Conservation (phyloP, 2,113 vertebrate species). For the Prietella phreatophila region DNA sequence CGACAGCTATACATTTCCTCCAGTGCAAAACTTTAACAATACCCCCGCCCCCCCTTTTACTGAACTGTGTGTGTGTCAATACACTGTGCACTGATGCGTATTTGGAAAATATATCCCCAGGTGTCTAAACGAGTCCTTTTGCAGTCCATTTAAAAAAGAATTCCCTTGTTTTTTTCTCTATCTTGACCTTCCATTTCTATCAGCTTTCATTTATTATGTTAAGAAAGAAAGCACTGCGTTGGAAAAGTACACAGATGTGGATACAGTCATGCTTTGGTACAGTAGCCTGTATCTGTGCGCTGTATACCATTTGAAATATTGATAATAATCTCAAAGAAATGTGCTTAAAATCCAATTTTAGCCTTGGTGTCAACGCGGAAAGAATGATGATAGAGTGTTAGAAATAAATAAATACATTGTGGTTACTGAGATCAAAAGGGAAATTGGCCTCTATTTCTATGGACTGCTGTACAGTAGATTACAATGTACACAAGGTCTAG, state of each 20-base stretch:
- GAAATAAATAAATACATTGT: background rate
- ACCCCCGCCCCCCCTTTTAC: background rate
- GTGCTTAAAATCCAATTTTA: conserved; percentile 31
- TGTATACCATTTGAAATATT: background rate
- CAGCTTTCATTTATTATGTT: conserved; percentile 8
- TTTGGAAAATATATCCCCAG: conserved; percentile 33
- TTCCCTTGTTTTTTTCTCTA: background rate
- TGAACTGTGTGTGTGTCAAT: background rate
- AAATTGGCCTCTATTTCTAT: background rate
- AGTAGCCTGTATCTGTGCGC: background rate
- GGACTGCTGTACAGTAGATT: background rate
- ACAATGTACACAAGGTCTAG: background rate
- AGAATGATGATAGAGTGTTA: background rate
- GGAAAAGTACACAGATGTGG: conserved; percentile 1
- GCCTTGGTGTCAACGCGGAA: background rate
- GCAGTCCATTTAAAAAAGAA: conserved; percentile 54
- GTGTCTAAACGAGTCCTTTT: conserved; percentile 51
- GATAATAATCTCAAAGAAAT: conserved; percentile 26
- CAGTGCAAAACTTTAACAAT: background rate
- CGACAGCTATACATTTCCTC: background rate
- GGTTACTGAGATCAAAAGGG: background rate
- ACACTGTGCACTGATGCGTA: background rate
- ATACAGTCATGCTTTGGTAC: background rate
- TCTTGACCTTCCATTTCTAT: background rate
- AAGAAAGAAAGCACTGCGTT: background rate